A percentile compares a stretch with the other conserved stretches of the same genome.
Conservation (phyloP, 2,797 vertebrate genomes). For the Hippopotamyrus pictus region DNA sequence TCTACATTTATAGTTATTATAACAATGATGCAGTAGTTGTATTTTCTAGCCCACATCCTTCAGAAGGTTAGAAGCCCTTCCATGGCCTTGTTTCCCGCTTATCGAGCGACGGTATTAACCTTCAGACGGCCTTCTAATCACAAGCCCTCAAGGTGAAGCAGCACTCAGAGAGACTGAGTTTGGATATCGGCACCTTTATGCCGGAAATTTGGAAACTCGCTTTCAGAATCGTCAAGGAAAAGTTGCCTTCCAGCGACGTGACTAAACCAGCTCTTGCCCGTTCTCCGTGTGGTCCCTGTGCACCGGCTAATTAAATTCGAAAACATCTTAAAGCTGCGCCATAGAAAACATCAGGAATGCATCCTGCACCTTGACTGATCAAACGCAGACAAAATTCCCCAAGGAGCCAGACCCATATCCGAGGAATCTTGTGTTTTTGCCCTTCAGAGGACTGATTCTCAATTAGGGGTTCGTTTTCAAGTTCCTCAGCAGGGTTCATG, state of each 20-base stretch:
- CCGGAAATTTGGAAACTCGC: conserved; percentile 27
- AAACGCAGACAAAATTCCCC: conserved; percentile 40
- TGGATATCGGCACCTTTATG: conserved; percentile 34
- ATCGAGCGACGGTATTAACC: background rate
- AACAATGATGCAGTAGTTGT: background rate
- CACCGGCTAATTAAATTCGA: conserved; percentile 47
- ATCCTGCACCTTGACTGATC: conserved; percentile 51
- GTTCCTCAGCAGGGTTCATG: background rate
- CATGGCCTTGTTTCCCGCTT: background rate
- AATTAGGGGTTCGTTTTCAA: conserved; percentile 4
- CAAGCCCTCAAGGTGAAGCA: conserved; percentile 14
- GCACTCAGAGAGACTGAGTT: conserved; percentile 23
- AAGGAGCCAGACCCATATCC: conserved; percentile 18
- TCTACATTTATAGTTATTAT: background rate
- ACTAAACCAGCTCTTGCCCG: conserved; percentile 36
- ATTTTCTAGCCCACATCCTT: conserved; percentile 21
- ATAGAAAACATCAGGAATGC: conserved; percentile 43
- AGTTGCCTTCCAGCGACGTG: conserved; percentile 37
- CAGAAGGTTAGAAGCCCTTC: conserved; percentile 23
- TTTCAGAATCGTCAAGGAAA: conserved; percentile 25
- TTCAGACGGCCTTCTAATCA: conserved; percentile 9
- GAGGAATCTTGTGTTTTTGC: conserved; percentile 16
- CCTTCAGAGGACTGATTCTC: background rate
- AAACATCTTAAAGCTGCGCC: conserved; percentile 43
- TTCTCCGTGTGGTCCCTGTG: conserved; percentile 38